Evolutionary conservation across 2,888 invertebrate genomes (phyloP).

Genomic region (Chrysotoxum bicinctum): DNA sequence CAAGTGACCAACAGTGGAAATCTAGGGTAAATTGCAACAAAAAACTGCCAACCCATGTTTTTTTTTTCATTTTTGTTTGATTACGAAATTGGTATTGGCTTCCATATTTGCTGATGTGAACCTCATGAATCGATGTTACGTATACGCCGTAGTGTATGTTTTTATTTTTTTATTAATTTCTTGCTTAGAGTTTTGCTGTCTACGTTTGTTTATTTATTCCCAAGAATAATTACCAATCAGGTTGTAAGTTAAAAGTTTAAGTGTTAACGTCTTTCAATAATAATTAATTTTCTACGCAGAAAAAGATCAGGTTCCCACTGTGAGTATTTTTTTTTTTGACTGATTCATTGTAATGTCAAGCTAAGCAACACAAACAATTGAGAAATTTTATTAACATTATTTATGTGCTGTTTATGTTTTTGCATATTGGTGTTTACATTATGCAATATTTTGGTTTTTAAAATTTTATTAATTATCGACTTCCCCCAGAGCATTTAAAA

Average conservation of each 20-base stretch:
- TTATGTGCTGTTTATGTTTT: too few species aligned
- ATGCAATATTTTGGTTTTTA: too few species aligned
- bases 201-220: slow-evolving; percentile 7
- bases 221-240: background rate
- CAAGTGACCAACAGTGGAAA: background rate
- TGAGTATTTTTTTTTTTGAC: background rate
- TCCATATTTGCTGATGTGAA: background rate
- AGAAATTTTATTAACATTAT: too few species aligned
- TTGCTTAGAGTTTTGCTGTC: background rate
- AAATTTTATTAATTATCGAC: too few species aligned
- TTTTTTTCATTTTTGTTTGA: background rate
- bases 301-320: slow-evolving; percentile 12
- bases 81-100: slow-evolving; percentile 20
- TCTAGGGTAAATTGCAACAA: slow-evolving; percentile 3
- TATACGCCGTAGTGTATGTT: slow-evolving; percentile 9
- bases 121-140: slow-evolving; percentile 10
- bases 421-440: too few species aligned
- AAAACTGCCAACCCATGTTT: background rate
- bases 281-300: background rate
- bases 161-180: background rate
- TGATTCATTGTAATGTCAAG: background rate
- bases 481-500: too few species aligned
- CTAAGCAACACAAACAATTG: too few species aligned
- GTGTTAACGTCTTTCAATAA: background rate
- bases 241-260: background rate